Evolutionary conservation across 2,797 vertebrate species (phyloP), one percentile per base, ranked within the genome.

Genomic region (Poeciliopsis gracilis): DNA sequence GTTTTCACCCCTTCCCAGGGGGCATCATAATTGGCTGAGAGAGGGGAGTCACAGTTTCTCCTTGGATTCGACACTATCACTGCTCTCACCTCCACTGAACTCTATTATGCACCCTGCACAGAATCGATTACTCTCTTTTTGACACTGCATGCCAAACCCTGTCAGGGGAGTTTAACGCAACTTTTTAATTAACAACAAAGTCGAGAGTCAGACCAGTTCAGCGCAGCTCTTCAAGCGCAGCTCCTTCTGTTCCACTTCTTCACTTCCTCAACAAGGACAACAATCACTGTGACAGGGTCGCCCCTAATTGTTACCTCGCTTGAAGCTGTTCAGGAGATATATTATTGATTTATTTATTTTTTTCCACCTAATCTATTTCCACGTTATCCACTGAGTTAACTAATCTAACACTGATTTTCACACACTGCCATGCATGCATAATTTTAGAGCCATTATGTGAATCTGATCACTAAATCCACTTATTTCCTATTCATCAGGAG

Each of bases 51-150:
- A 55, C 75, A 86, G 83, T 73, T 75, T 78, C 81, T 83, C 70
- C 57, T 73, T 74, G 75, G 82, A 74, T 88, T 80, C 81, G 82
- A 89, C 85, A 84, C 81, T 76, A 46, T 80, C 49, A 0, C 79
- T 36, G 76, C 77, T 78, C 79, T 88, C 86, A 85, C 86, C 88
- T 89, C 73, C 77, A 36, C 86, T 87, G 85, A 93, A 93, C 93
- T 91, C 87, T 78, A 92, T 92, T 90, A 90, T 12, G 73, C 83
- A 85, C 82, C 77, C 81, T 53, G 85, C 59, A 82, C 81, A 77
- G 88, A 94, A 93, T 94, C 80, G 83, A 95, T 95, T 92, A 89
- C 82, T 72, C 51, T 85, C 61, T 79, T 46, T 70, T 79, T 86
- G 87, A 90, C 88, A 87, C 73, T 43, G 76, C 61, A 86, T 80